Percentiles rank a stretch among this genome's conserved stretches.
phyloP scores from a whole-genome alignment of 37 sponge, comb jelly and placozoan species.

The Chondrilla cf. caribensis region DNA sequence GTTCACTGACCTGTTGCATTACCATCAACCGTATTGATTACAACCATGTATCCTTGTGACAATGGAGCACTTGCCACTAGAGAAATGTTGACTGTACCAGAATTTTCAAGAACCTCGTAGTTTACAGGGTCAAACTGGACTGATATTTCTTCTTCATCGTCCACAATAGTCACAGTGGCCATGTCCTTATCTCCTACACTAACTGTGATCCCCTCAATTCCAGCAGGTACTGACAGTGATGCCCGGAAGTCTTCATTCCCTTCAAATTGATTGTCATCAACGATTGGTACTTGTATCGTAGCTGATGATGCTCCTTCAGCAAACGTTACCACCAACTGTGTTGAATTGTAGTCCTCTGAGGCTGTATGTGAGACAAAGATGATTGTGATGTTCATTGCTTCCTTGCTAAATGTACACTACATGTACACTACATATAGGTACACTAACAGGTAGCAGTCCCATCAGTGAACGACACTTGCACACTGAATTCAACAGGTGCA shows the following conservation, averaged over 20 bases:
- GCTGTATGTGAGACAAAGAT: neutral
- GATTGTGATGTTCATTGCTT: no score
- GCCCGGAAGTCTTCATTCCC: slow-evolving; percentile 15
- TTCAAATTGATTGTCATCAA: slow-evolving; percentile 36
- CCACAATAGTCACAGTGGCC: slow-evolving; percentile 33
- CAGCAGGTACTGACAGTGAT: neutral
- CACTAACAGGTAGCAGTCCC: neutral
- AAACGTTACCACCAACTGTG: neutral
- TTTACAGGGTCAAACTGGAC: slow-evolving; percentile 24
- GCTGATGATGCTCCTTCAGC: neutral
- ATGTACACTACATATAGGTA: no score
- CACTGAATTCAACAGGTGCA: neutral
- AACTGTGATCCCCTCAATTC: neutral
- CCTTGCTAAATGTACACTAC: no score
- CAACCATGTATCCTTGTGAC: neutral
- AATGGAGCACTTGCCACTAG: neutral
- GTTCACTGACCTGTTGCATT: slow-evolving; percentile 9
- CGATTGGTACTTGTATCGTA: slow-evolving; percentile 8
- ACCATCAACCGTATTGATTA: neutral
- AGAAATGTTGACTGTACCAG: neutral
- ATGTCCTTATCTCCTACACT: neutral
- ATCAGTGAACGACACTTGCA: neutral
- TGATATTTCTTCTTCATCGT: slow-evolving; percentile 35
- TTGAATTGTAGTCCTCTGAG: neutral
- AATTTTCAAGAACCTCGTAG: neutral